These are phyloP conservation scores for Nipponacmea schrenckii DNA, from an alignment of 2,888 invertebrate species.

Conservation along the genomic window DNA sequence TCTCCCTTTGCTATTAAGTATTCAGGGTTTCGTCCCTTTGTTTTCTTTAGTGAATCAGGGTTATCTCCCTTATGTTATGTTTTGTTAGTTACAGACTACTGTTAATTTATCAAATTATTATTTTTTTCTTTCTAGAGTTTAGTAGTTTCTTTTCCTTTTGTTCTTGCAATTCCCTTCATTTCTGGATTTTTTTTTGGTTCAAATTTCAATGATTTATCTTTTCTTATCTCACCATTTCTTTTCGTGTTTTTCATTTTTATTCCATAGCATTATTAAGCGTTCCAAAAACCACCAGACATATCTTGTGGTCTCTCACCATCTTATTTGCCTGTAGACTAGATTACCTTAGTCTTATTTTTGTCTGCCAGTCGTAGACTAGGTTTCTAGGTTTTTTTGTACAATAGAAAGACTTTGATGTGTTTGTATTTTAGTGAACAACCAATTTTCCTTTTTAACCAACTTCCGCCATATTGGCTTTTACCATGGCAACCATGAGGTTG, in stretches of 20 bases:
- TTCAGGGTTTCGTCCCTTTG: too few relatives aligned
- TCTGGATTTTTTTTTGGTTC: background rate
- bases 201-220: background rate
- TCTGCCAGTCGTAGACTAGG: background rate
- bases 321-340: constrained; percentile 8
- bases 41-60: too few relatives aligned
- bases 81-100: too few relatives aligned
- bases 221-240: background rate
- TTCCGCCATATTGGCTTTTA: background rate
- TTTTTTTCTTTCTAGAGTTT: too few relatives aligned
- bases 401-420: constrained; percentile 5
- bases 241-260: background rate
- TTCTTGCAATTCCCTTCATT: too few relatives aligned
- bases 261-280: constrained; percentile 4
- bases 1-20: too few relatives aligned
- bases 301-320: background rate
- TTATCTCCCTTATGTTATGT: too few relatives aligned
- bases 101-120: too few relatives aligned
- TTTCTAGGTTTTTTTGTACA: constrained; percentile 3
- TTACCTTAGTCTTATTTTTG: background rate
- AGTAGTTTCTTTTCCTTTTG: too few relatives aligned
- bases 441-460: constrained; percentile 1
- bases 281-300: background rate
- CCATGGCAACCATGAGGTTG: background rate
- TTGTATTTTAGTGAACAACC: constrained; percentile 3